Evolutionary conservation across 2,797 vertebrate species (phyloP).

Genomic region (Pogoniulus pusillus): DNA sequence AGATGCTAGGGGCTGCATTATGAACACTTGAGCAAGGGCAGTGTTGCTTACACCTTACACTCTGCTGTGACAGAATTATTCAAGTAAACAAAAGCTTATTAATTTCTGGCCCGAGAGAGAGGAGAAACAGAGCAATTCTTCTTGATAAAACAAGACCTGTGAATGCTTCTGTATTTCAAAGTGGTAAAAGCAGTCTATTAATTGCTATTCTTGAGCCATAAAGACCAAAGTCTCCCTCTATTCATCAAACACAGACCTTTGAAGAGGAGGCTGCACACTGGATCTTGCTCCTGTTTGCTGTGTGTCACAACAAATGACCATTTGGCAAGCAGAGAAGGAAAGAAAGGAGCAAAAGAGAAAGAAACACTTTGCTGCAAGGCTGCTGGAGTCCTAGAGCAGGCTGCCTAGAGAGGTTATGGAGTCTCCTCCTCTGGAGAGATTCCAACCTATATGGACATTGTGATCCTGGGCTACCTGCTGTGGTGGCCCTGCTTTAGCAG

Average conservation of each 20-base stretch:
- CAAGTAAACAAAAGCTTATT: slow-evolving; percentile 12
- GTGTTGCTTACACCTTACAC: not conserved
- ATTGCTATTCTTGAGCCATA: not conserved
- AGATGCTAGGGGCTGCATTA: not conserved
- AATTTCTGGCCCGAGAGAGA: not conserved
- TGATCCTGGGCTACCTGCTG: too few species aligned
- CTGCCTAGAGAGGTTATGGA: too few species aligned
- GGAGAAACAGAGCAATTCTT: not conserved
- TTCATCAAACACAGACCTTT: not conserved
- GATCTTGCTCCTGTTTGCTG: not conserved
- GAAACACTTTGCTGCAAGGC: too few species aligned
- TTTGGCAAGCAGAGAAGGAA: not conserved
- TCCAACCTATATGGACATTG: too few species aligned
- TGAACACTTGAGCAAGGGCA: not conserved
- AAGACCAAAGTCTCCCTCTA: not conserved
- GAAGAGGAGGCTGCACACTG: not conserved
- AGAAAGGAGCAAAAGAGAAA: not conserved
- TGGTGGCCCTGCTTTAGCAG: too few species aligned
- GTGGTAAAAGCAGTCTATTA: not conserved
- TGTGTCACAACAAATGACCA: not conserved
- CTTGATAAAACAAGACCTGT: not conserved
- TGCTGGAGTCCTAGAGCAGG: too few species aligned
- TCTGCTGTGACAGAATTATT: not conserved
- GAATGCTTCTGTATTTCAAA: not conserved
- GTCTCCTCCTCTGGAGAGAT: too few species aligned